Conservation (phyloP, 2,888 invertebrate species). For the Xestoiulus laeticollis region DNA sequence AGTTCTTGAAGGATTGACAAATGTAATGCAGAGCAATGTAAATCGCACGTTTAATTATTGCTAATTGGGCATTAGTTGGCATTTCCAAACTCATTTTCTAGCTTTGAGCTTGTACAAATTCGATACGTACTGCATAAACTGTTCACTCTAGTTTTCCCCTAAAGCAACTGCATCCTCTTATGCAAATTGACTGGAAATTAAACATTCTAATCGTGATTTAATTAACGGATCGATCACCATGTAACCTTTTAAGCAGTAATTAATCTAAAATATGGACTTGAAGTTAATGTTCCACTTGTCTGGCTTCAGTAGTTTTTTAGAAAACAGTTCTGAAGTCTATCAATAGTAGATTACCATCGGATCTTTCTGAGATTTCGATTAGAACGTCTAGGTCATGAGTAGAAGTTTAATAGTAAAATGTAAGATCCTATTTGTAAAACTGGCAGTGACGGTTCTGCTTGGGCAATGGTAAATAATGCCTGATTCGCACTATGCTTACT, state of each 20-base stretch:
- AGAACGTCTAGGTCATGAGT: neutral
- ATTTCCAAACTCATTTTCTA: neutral
- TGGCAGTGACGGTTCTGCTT: neutral
- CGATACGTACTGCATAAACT: neutral
- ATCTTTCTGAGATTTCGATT: neutral
- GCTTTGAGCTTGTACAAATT: neutral
- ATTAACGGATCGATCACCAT: neutral
- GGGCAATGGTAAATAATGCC: neutral
- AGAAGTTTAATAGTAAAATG: too few species aligned
- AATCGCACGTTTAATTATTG: neutral
- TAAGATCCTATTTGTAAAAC: too few species aligned
- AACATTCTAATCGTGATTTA: neutral
- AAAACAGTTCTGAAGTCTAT: neutral
- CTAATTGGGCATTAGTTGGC: neutral
- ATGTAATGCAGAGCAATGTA: neutral
- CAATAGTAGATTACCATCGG: neutral
- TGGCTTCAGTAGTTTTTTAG: neutral
- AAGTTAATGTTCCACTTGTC: neutral
- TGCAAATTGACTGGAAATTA: conserved; percentile 18
- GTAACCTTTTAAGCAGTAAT: neutral
- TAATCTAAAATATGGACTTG: neutral
- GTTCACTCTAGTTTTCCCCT: neutral
- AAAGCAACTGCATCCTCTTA: neutral
- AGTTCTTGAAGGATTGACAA: too few species aligned
- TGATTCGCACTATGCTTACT: too few species aligned